Conservation (phyloP, 1,140 invertebrate species). For the Liolophura sinensis region DNA sequence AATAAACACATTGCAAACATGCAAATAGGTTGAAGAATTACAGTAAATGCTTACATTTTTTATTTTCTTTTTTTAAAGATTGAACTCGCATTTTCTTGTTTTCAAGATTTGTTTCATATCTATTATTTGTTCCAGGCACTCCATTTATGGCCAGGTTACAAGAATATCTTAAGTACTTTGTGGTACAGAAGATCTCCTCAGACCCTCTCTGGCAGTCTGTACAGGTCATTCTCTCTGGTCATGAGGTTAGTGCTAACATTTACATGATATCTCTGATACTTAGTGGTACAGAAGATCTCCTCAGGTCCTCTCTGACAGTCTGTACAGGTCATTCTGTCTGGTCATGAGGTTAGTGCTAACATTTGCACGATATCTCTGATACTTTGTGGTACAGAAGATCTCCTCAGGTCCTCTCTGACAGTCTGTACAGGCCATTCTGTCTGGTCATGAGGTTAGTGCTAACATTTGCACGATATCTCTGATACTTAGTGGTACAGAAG, state of each 20-base stretch:
- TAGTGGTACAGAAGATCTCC: constrained; percentile 72
- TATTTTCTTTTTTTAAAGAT: no score
- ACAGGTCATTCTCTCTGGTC: constrained; percentile 58
- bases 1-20: no score
- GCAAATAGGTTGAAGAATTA: no score
- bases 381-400: constrained; percentile 71
- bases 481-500: constrained; percentile 66
- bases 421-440: constrained; percentile 55
- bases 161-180: constrained; percentile 84
- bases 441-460: constrained; percentile 58
- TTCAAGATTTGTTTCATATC: not conserved
- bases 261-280: no score
- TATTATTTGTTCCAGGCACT: constrained; percentile 44
- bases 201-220: constrained; percentile 77
- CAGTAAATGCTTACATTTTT: no score
- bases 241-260: constrained; percentile 46
- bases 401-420: constrained; percentile 82
- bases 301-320: constrained; percentile 79
- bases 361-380: no score
- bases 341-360: constrained; percentile 54
- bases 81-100: not conserved
- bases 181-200: constrained; percentile 82
- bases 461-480: no score
- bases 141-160: constrained; percentile 72
- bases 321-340: constrained; percentile 56